phyloP scores from a whole-genome alignment of 2,888 invertebrate genomes.

The Amphipyra berbera region DNA sequence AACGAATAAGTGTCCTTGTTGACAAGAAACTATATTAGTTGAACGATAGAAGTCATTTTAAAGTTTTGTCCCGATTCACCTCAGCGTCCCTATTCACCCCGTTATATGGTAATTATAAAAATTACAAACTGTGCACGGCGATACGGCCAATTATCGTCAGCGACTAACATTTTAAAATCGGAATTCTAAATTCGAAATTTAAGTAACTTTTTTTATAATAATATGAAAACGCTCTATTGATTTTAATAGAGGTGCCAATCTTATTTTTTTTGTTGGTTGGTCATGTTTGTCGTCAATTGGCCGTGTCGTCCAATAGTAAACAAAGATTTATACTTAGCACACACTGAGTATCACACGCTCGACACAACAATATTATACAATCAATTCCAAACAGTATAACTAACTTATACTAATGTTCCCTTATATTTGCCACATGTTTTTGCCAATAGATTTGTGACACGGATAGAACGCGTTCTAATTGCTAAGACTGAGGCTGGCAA shows the following conservation, averaged over 20 bases:
- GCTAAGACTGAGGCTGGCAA: constrained; percentile 14
- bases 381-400: constrained; percentile 65
- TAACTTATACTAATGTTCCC: constrained; percentile 58
- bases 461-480: constrained; percentile 46
- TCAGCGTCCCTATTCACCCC: too few relatives aligned
- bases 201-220: constrained; percentile 13
- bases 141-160: constrained; percentile 23
- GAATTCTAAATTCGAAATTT: constrained; percentile 1
- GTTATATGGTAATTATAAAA: constrained; percentile 53
- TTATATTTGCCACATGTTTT: constrained; percentile 51
- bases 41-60: too few relatives aligned
- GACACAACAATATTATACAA: constrained; percentile 60
- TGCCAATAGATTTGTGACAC: constrained; percentile 58
- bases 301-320: constrained; percentile 37
- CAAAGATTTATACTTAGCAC: constrained; percentile 70
- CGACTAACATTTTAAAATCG: not conserved
- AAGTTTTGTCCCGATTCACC: too few relatives aligned
- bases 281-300: constrained; percentile 12
- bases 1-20: too few relatives aligned
- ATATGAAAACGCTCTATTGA: constrained; percentile 46
- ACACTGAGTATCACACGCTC: constrained; percentile 75
- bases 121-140: constrained; percentile 38
- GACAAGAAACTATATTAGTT: too few relatives aligned
- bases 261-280: not conserved
- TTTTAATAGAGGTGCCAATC: constrained; percentile 35